Evolutionary conservation across 2,797 vertebrate genomes (phyloP).

Genomic region (Hippocampus kuda): DNA sequence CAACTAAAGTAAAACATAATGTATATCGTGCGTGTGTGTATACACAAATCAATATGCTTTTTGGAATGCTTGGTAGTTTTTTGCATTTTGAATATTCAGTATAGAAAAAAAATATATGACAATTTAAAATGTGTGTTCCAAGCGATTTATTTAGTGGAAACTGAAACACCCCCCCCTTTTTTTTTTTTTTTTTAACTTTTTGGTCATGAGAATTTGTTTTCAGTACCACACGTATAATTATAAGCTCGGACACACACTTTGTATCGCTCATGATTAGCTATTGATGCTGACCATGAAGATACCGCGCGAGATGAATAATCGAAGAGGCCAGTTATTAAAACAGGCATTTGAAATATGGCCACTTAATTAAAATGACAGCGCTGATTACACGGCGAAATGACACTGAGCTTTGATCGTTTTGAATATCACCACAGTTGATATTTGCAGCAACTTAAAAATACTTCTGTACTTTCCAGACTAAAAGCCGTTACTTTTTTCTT

Average conservation of each 20-base stretch:
- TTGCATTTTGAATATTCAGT: neutral
- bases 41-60: too few species aligned
- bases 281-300: constrained; percentile 36
- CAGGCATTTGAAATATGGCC: constrained; percentile 32
- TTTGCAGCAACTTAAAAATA: constrained; percentile 17
- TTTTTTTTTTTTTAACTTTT: too few species aligned
- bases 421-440: constrained; percentile 20
- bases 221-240: constrained; percentile 27
- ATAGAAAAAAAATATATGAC: neutral
- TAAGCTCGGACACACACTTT: constrained; percentile 33
- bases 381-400: constrained; percentile 33
- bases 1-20: too few species aligned
- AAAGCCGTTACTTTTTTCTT: too few species aligned
- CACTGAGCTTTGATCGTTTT: constrained; percentile 13
- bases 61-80: neutral
- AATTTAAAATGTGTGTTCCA: neutral
- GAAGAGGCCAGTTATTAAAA: constrained; percentile 27
- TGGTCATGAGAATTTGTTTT: constrained; percentile 14
- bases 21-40: too few species aligned
- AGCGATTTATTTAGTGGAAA: constrained; percentile 10
- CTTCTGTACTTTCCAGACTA: too few species aligned
- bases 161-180: neutral
- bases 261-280: constrained; percentile 29
- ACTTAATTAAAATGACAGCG: constrained; percentile 34
- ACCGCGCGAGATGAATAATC: constrained; percentile 26